Conservation (phyloP, 2,888 invertebrate species). For the Petrolisthes cinctipes region DNA sequence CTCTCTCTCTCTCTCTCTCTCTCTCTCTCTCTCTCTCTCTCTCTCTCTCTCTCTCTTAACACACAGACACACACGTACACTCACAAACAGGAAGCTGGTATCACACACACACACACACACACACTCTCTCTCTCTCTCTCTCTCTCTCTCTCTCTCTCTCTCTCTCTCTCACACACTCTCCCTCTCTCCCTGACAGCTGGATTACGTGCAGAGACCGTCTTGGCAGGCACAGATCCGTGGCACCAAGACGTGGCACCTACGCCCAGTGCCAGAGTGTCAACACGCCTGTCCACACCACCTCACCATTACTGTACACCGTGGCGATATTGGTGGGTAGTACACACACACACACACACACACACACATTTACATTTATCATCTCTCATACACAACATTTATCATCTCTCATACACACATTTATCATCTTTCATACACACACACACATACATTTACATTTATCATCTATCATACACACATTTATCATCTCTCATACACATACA, state of each 20-base stretch:
- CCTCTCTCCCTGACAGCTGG: conserved; percentile 75
- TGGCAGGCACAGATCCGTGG: conserved; percentile 94
- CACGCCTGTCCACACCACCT: conserved; percentile 78
- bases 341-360: too few species aligned
- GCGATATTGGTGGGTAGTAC: conserved; percentile 80
- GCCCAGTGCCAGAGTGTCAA: conserved; percentile 90
- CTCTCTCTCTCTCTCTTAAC: too few species aligned
- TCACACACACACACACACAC: background rate
- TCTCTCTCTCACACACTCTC: background rate
- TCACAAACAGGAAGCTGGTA: too few species aligned
- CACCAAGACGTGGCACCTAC: conserved; percentile 85
- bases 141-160: too few species aligned
- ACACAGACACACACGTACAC: background rate
- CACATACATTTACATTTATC: too few species aligned
- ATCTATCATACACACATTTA: too few species aligned
- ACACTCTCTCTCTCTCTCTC: background rate
- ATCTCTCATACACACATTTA: too few species aligned
- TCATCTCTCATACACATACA: too few species aligned
- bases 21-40: too few species aligned
- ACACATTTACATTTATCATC: too few species aligned
- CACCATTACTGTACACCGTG: conserved; percentile 84
- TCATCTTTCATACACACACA: too few species aligned
- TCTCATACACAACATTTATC: too few species aligned
- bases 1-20: background rate
- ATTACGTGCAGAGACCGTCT: conserved; percentile 90